Conservation (phyloP, 2,113 vertebrate species). For the Limanda limanda region DNA sequence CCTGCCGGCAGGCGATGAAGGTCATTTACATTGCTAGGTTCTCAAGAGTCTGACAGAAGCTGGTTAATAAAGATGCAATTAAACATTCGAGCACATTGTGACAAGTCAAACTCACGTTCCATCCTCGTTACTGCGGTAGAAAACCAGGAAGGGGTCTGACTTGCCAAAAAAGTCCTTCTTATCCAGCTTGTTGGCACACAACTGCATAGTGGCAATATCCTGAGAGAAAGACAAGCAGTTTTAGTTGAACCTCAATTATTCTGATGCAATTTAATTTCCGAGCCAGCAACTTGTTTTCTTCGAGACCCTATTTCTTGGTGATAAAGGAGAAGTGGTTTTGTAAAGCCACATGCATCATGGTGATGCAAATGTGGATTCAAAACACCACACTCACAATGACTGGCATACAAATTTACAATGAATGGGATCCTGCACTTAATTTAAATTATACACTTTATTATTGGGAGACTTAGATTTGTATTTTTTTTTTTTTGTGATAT, state of each 20-base stretch:
- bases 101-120: conserved; percentile 90
- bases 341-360: not conserved
- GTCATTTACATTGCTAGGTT: not conserved
- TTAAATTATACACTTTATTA: conserved; percentile 47
- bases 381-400: not conserved
- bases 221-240: conserved; percentile 60
- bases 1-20: not conserved
- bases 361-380: conserved; percentile 29
- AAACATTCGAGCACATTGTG: not conserved
- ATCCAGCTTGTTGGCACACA: conserved; percentile 98
- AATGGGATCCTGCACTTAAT: conserved; percentile 28
- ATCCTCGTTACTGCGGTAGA: conserved; percentile 98
- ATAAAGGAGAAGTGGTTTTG: not conserved
- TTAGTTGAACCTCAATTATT: conserved; percentile 13
- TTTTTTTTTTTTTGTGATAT: conserved; percentile 25
- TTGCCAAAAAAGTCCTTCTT: conserved; percentile 99
- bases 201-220: conserved; percentile 98
- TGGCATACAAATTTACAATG: conserved; percentile 25
- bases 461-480: conserved; percentile 27
- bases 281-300: conserved; percentile 26
- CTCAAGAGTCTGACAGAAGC: not conserved
- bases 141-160: conserved; percentile 97
- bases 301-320: not conserved
- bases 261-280: conserved; percentile 31
- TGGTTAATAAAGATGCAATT: not conserved